A percentile compares a stretch with the other conserved stretches of the same genome.
Conservation (phyloP, 2,113 vertebrate genomes). For the Sylvietta virens region DNA sequence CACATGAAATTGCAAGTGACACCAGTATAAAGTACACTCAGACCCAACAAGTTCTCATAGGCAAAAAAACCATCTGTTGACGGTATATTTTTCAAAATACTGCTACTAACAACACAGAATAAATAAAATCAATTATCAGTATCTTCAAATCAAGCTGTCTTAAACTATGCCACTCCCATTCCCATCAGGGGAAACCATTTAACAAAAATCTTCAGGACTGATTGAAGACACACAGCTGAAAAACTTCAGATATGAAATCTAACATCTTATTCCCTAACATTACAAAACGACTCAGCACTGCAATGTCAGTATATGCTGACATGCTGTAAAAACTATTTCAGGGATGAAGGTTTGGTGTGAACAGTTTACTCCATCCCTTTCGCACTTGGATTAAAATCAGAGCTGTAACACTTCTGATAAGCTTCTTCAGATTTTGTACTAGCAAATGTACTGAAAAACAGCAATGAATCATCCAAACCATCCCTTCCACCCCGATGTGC, state of each 20-base stretch:
- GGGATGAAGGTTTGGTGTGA: background rate
- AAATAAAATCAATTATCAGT: background rate
- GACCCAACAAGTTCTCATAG: background rate
- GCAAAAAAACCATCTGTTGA: background rate
- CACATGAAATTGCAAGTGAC: background rate
- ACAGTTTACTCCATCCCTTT: background rate
- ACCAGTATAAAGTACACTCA: background rate
- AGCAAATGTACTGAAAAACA: background rate
- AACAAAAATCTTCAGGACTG: background rate
- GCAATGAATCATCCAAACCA: background rate
- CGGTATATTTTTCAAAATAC: background rate
- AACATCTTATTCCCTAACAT: background rate
- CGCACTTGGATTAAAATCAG: background rate
- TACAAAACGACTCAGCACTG: background rate
- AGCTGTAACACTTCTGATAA: background rate
- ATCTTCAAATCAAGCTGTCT: background rate
- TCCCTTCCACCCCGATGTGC: background rate
- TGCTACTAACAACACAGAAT: background rate
- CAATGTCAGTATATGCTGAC: background rate
- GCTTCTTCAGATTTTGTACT: background rate
- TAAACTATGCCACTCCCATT: slow-evolving; percentile 43
- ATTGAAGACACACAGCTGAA: background rate
- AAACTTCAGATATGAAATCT: background rate
- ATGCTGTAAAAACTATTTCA: background rate
- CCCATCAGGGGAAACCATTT: background rate